Conservation (phyloP, 2,113 vertebrate genomes). For the Cololabis saira region DNA sequence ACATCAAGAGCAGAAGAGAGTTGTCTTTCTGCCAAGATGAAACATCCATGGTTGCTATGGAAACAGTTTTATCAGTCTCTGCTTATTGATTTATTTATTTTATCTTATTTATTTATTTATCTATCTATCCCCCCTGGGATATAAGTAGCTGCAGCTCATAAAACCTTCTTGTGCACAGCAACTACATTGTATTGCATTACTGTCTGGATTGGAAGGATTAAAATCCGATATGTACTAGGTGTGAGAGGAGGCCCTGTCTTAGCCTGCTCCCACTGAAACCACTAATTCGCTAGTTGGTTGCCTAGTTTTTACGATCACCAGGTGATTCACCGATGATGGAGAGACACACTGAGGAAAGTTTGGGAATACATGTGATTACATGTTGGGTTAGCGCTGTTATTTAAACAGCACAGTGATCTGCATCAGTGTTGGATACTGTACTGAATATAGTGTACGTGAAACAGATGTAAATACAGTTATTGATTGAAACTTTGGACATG, state of each 20-base stretch:
- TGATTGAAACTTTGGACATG: too few species aligned
- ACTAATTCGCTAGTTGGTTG: conserved; percentile 47
- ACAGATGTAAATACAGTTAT: too few species aligned
- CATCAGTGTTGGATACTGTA: not conserved
- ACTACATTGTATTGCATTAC: conserved; percentile 12
- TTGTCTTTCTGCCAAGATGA: conserved; percentile 54
- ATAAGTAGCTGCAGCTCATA: conserved; percentile 37
- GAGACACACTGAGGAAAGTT: conserved; percentile 2
- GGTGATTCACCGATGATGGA: conserved; percentile 24
- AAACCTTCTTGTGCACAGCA: conserved; percentile 25
- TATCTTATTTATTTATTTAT: not conserved
- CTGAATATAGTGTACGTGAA: too few species aligned
- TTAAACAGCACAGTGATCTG: not conserved
- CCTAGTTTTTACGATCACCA: conserved; percentile 19
- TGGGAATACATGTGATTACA: conserved; percentile 17
- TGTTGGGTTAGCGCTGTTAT: conserved; percentile 9
- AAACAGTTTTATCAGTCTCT: conserved; percentile 63
- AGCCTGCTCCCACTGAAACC: conserved; percentile 54
- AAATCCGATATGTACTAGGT: conserved; percentile 53
- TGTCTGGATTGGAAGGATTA: conserved; percentile 34
- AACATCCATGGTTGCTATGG: conserved; percentile 64
- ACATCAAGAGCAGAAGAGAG: conserved; percentile 21
- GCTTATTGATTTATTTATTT: conserved; percentile 28
- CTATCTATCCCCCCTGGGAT: too few species aligned
- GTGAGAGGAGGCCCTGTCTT: conserved; percentile 47